Percentiles rank a stretch among this genome's conserved stretches.
These are phyloP conservation scores for Aromia moschata DNA, from an alignment of 2,888 invertebrate species.

Conservation along the genomic window DNA sequence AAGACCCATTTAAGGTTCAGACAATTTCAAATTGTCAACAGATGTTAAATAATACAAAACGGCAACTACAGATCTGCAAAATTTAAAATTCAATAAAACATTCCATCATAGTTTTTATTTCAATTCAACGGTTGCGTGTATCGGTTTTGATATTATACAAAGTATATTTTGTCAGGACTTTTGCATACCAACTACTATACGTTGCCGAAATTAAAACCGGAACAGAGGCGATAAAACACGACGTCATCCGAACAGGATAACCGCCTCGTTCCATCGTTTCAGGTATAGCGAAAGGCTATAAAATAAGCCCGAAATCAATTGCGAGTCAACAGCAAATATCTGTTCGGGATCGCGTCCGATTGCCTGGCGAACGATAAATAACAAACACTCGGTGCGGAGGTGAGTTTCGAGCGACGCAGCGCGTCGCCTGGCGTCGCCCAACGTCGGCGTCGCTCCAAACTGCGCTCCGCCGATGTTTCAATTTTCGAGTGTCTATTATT, in stretches of 20 bases:
- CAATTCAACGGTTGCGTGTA: too few relatives aligned
- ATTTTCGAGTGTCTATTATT: conserved; percentile 55
- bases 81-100: too few relatives aligned
- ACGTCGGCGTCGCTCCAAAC: conserved; percentile 33
- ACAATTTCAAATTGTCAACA: too few relatives aligned
- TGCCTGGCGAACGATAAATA: conserved; percentile 55
- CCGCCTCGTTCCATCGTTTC: conserved; percentile 21
- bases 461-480: conserved; percentile 54
- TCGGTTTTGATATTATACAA: too few relatives aligned
- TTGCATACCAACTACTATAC: too few relatives aligned
- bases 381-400: conserved; percentile 52
- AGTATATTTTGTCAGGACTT: too few relatives aligned
- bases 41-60: too few relatives aligned
- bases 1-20: too few relatives aligned
- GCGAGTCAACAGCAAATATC: conserved; percentile 54
- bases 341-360: conserved; percentile 54
- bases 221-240: background rate
- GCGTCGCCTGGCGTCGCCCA: background rate
- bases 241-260: background rate
- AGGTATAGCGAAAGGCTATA: conserved; percentile 44
- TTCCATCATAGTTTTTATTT: too few relatives aligned
- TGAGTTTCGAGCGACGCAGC: conserved; percentile 41
- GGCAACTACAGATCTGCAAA: too few relatives aligned
- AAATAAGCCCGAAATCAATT: conserved; percentile 49
- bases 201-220: too few relatives aligned